A percentile compares a stretch with the other conserved stretches of the same genome.
Conservation (phyloP, 1,140 invertebrate genomes). For the Mactra quadrangularis region DNA sequence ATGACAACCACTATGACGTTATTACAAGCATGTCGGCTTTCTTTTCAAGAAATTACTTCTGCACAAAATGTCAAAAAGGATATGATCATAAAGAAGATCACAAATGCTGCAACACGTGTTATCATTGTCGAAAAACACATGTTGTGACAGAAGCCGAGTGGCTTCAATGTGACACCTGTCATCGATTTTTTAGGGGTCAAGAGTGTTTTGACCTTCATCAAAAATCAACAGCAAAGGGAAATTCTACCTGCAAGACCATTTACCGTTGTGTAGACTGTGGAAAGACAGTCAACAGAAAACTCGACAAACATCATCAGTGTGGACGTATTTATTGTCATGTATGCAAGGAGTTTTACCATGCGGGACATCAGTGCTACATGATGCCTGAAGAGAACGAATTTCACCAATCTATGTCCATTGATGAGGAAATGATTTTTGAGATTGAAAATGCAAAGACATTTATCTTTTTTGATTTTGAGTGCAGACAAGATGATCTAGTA, state of each 20-base stretch:
- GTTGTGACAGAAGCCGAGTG: neutral
- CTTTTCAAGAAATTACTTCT: conserved; percentile 20
- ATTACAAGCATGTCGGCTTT: conserved; percentile 53
- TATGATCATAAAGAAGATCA: conserved; percentile 37
- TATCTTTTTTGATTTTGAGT: conserved; percentile 41
- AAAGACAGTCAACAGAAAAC: neutral
- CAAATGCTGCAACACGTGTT: conserved; percentile 26
- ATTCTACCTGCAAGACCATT: neutral
- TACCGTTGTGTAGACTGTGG: conserved; percentile 26
- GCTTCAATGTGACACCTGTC: conserved; percentile 10
- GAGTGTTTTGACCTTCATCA: conserved; percentile 12
- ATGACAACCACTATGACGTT: conserved; percentile 46
- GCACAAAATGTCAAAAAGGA: conserved; percentile 19
- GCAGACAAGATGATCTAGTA: conserved; percentile 17
- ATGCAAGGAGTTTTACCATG: conserved; percentile 6
- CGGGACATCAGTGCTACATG: conserved; percentile 19
- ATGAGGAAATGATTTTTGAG: neutral
- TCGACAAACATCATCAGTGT: conserved; percentile 3
- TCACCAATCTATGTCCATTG: neutral
- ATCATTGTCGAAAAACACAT: conserved; percentile 26
- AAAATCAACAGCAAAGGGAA: neutral
- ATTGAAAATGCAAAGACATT: neutral
- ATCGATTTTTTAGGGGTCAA: neutral
- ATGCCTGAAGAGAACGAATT: neutral
- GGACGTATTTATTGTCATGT: neutral